Evolutionary conservation across 1,140 invertebrate species (phyloP).

Genomic region (Rhagoletis zephyria): DNA sequence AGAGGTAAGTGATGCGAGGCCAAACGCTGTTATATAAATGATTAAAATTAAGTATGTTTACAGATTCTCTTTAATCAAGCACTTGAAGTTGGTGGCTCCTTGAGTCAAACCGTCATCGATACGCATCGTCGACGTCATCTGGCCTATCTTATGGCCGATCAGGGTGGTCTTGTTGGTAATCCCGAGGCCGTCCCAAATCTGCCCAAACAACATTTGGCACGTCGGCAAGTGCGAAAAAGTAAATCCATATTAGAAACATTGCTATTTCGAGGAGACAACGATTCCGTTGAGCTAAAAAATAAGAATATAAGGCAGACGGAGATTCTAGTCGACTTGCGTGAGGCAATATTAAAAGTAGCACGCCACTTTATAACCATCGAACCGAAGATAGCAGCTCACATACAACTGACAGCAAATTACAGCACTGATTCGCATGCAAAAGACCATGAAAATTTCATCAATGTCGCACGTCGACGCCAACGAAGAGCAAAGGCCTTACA

Average conservation of each 20-base stretch:
- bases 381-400: conserved; percentile 75
- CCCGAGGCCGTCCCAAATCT: conserved; percentile 90
- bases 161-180: conserved; percentile 92
- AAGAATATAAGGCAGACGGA: conserved; percentile 97
- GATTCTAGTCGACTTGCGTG: conserved; percentile 94
- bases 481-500: conserved; percentile 90
- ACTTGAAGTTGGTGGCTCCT: conserved; percentile 78
- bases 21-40: conserved; percentile 67
- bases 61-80: conserved; percentile 75
- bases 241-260: conserved; percentile 93
- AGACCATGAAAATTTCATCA: conserved; percentile 95
- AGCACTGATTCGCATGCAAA: conserved; percentile 93
- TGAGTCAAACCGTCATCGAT: conserved; percentile 90
- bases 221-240: conserved; percentile 89
- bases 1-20: conserved; percentile 75
- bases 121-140: conserved; percentile 91
- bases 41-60: conserved; percentile 1
- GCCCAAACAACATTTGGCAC: conserved; percentile 89
- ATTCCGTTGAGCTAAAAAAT: conserved; percentile 87
- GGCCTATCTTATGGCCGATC: conserved; percentile 96
- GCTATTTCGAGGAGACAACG: conserved; percentile 84
- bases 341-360: conserved; percentile 87
- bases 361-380: conserved; percentile 72
- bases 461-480: conserved; percentile 88
- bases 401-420: conserved; percentile 92